Percentiles rank a stretch among this genome's conserved stretches.
Evolutionary conservation across 2,888 invertebrate species (phyloP).

Genomic region (Chironomus tentans): DNA sequence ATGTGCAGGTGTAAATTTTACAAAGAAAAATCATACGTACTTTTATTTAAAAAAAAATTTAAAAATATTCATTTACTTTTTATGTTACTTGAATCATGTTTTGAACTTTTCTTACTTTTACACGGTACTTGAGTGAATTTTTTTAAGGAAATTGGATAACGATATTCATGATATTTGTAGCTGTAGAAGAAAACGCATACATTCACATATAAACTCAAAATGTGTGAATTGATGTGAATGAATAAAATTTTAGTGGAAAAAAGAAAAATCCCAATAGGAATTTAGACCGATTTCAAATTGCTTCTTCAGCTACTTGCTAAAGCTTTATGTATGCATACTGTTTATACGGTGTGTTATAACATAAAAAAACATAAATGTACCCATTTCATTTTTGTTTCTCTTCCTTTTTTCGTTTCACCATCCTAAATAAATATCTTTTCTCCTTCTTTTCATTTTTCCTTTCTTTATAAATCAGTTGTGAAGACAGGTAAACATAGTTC

Average conservation of each 20-base stretch:
- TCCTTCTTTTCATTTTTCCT: neutral
- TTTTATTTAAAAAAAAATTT: too few relatives aligned
- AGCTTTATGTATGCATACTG: too few relatives aligned
- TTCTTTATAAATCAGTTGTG: neutral
- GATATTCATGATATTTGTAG: too few relatives aligned
- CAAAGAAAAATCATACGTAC: too few relatives aligned
- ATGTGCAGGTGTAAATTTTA: neutral
- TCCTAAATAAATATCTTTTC: constrained; percentile 25
- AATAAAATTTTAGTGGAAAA: neutral
- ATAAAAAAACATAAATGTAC: constrained; percentile 19
- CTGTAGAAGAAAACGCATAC: too few relatives aligned
- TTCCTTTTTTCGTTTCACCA: constrained; percentile 8
- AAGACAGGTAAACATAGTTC: constrained; percentile 24
- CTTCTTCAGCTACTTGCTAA: too few relatives aligned
- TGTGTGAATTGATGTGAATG: neutral
- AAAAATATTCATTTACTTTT: too few relatives aligned
- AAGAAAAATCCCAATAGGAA: constrained; percentile 10
- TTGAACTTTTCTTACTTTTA: too few relatives aligned
- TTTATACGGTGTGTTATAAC: constrained; percentile 13
- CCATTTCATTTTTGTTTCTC: neutral
- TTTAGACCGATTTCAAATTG: constrained; percentile 2
- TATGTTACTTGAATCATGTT: too few relatives aligned
- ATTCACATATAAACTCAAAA: neutral
- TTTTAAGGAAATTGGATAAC: too few relatives aligned
- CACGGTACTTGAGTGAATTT: too few relatives aligned